phyloP scores from a whole-genome alignment of 1,140 invertebrate species.

The Musca vetustissima region DNA sequence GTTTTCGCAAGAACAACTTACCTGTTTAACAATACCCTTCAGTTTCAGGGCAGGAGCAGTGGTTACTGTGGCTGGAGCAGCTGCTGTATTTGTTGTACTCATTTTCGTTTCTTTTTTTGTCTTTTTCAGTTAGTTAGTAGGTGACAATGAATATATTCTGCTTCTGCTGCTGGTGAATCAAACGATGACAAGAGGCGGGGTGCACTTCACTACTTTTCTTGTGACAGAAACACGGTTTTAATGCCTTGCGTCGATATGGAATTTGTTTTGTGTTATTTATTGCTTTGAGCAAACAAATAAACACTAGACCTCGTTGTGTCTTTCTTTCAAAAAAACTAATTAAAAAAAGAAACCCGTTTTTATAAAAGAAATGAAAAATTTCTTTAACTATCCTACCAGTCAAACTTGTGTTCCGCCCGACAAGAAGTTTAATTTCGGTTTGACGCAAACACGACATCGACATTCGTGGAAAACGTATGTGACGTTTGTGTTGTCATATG shows the following conservation, averaged over 20 bases:
- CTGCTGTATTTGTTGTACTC: slow-evolving; percentile 52
- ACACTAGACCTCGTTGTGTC: neutral
- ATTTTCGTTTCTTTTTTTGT: slow-evolving; percentile 37
- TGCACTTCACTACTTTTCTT: slow-evolving; percentile 11
- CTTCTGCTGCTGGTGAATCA: slow-evolving; percentile 1
- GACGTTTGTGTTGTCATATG: neutral
- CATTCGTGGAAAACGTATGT: slow-evolving; percentile 10
- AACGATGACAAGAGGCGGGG: slow-evolving; percentile 13
- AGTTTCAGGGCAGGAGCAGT: slow-evolving; percentile 43
- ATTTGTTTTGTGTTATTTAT: slow-evolving; percentile 7
- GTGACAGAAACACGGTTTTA: slow-evolving; percentile 6
- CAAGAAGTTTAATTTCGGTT: slow-evolving; percentile 30
- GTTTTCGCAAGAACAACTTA: slow-evolving; percentile 34
- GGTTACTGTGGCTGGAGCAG: slow-evolving; percentile 41
- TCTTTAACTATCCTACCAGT: slow-evolving; percentile 17
- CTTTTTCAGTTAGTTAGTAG: slow-evolving; percentile 26
- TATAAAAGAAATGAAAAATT: slow-evolving; percentile 8
- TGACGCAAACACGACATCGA: slow-evolving; percentile 27
- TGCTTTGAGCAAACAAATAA: slow-evolving; percentile 8
- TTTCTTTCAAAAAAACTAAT: slow-evolving; percentile 2
- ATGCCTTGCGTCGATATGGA: neutral
- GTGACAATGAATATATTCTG: slow-evolving; percentile 28
- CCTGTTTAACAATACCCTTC: slow-evolving; percentile 51
- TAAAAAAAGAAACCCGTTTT: slow-evolving; percentile 18
- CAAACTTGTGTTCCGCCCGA: slow-evolving; percentile 25